Conservation (phyloP, 2,797 vertebrate species). For the Tokudaia muenninki region DNA sequence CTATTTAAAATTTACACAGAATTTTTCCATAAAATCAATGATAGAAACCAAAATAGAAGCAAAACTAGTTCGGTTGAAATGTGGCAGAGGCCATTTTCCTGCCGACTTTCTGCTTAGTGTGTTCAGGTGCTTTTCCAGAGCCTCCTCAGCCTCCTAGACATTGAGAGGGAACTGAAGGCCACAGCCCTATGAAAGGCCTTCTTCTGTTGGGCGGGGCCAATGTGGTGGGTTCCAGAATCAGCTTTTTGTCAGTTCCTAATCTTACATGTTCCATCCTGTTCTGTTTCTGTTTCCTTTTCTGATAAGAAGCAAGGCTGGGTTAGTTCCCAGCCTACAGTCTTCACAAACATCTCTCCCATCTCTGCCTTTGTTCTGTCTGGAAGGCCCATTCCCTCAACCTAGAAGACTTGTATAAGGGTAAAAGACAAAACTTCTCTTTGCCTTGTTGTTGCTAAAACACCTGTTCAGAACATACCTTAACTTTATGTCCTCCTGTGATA, state of each 20-base stretch:
- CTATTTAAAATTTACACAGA: slow-evolving; percentile 55
- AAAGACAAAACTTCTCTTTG: neutral
- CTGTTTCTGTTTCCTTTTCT: slow-evolving; percentile 47
- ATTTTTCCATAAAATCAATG: slow-evolving; percentile 52
- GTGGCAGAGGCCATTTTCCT: slow-evolving; percentile 27
- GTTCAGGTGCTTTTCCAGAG: neutral
- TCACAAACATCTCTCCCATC: neutral
- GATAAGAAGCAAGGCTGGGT: neutral
- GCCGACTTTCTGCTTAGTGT: neutral
- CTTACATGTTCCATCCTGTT: neutral
- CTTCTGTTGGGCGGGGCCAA: neutral
- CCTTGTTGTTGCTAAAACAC: neutral
- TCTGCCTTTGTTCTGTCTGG: neutral
- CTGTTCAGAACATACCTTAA: neutral
- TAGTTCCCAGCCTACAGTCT: neutral
- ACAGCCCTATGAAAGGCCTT: neutral
- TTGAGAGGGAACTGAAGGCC: neutral
- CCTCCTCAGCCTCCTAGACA: neutral
- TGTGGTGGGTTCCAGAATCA: neutral
- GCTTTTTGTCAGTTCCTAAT: slow-evolving; percentile 3
- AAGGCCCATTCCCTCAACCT: neutral
- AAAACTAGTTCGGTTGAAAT: slow-evolving; percentile 62
- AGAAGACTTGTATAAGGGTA: neutral
- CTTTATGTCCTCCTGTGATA: slow-evolving; percentile 19
- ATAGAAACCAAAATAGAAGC: slow-evolving; percentile 54